Evolutionary conservation across 2,797 vertebrate species (phyloP), one percentile per base, ranked within the genome.

Genomic region (Steatocranus sp.): DNA sequence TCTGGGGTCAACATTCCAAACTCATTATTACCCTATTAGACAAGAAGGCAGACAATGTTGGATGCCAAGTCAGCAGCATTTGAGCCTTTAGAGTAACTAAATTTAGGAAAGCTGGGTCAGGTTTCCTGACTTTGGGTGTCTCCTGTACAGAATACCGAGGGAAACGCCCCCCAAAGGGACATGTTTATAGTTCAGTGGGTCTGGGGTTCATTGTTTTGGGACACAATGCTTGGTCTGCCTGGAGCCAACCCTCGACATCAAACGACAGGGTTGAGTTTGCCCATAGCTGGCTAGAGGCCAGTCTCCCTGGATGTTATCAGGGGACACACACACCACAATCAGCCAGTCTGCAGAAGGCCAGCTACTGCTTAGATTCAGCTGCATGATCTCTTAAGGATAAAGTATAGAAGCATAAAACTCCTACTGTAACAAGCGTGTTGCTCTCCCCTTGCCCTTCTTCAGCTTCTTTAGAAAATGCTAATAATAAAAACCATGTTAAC

Each of bases 201-300:
- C 96, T 96, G 94, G 94, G 93, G 93, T 92, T 93, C 94, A 97
- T 97, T 97, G 96, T 97, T 97, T 73, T 96, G 86, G 92, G 94
- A 97, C 93, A 97, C 96, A 97, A 97, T 97, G 96, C 94, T 93
- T 95, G 96, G 96, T 96, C 96, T 93, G 95, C 82, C 94, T 97
- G 96, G 96, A 97, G 96, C 96, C 96, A 91, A 95, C 88, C 89
- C 90, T 91, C 80, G n/a, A 94, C 95, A 96, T 97, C 96, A 96
- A 96, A 97, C 91, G 48, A 36, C 90, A 89, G 92, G 91, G 89
- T 92, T 91, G 90, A 94, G 86, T 94, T 93, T 96, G 93, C 96
- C 96, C 96, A 91, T 93, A 70, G 84, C 92, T 96, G 96, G 96
- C 88, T 48, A 58, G 63, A 77, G 86, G 92, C 95, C 95, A 95